These are phyloP conservation scores for Euura lappo DNA, from an alignment of 1,140 invertebrate species.

Conservation along the genomic window DNA sequence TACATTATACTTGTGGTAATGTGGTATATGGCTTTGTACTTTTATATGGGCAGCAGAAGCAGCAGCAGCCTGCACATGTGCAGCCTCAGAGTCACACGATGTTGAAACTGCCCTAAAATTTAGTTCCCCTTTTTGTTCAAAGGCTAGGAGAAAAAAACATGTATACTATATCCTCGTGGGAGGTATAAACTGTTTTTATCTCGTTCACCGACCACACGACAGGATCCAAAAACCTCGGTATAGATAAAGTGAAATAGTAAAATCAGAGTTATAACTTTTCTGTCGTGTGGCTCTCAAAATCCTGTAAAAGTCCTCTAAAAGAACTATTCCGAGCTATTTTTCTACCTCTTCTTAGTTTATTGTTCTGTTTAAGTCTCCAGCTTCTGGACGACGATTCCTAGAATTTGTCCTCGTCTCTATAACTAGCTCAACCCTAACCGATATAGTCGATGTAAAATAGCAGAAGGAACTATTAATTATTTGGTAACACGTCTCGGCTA, in stretches of 20 bases:
- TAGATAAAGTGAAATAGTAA: no score
- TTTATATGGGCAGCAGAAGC: background rate
- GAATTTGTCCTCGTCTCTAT: no score
- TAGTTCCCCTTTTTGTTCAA: background rate
- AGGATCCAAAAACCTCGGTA: no score
- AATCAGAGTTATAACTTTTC: no score
- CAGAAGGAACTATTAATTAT: background rate
- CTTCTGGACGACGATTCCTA: no score
- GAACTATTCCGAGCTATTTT: no score
- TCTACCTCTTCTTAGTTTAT: no score
- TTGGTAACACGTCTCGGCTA: background rate
- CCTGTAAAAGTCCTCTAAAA: no score
- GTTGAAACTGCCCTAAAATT: conserved; percentile 5
- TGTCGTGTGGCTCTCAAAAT: no score
- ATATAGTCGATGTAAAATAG: no score
- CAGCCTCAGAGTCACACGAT: background rate
- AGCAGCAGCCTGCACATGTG: background rate
- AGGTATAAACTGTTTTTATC: background rate
- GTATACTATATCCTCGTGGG: background rate
- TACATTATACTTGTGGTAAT: background rate
- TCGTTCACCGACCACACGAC: background rate
- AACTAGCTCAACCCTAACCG: no score
- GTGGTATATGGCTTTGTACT: background rate
- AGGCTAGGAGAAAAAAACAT: background rate
- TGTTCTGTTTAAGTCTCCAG: no score